Evolutionary conservation across 2,113 vertebrate genomes (phyloP).

Genomic region (Lasiurus cinereus): DNA sequence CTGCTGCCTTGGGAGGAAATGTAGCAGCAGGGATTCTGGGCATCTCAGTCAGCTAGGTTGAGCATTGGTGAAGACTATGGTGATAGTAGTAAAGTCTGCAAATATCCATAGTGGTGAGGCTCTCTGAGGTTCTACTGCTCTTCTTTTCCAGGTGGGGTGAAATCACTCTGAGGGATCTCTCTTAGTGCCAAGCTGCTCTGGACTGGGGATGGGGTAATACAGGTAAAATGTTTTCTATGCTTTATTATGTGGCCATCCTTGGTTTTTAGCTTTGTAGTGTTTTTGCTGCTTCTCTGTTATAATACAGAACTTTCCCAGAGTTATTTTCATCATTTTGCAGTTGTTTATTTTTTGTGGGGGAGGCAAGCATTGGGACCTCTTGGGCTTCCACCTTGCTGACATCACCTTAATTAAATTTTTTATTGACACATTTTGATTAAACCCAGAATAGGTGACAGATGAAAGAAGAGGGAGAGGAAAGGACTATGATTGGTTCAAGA

Average conservation of each 20-base stretch:
- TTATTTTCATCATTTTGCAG: background rate
- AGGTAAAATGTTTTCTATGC: background rate
- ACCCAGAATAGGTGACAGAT: background rate
- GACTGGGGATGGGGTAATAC: background rate
- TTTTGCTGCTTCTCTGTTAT: background rate
- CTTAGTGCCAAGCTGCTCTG: background rate
- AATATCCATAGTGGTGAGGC: background rate
- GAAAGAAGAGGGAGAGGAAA: background rate
- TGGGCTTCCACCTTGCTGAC: background rate
- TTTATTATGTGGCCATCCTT: background rate
- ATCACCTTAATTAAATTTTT: background rate
- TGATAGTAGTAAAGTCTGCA: background rate
- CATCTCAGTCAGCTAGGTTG: background rate
- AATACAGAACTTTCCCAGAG: background rate
- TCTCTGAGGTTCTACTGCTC: background rate
- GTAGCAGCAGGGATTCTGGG: background rate
- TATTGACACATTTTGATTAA: conserved; percentile 25
- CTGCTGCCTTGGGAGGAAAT: background rate
- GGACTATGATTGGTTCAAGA: background rate
- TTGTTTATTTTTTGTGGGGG: background rate
- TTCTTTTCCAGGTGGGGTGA: background rate
- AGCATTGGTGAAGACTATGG: background rate
- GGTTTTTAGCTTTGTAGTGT: background rate
- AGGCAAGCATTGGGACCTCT: background rate
- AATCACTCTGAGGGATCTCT: background rate